Percentiles rank a stretch among this genome's conserved stretches.
Conservation (phyloP, 64 coral and sea anemone species). For the Anthopleura sola region DNA sequence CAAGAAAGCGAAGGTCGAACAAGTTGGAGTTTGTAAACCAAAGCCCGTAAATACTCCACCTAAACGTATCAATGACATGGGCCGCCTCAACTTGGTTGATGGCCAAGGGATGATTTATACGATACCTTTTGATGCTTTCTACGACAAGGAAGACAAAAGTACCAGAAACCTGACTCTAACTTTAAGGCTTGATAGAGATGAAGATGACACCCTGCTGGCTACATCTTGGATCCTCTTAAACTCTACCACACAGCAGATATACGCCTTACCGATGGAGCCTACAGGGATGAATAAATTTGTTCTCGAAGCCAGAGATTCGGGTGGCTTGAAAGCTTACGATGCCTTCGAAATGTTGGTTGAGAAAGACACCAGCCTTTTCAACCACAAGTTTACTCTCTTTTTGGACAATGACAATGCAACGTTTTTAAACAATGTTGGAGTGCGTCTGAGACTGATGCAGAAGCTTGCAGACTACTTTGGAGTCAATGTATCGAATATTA, state of each 20-base stretch:
- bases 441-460: constrained; percentile 56
- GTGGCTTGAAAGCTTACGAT: constrained; percentile 46
- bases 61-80: constrained; percentile 55
- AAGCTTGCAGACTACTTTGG: constrained; percentile 67
- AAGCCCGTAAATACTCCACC: constrained; percentile 17
- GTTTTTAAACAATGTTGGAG: constrained; percentile 61
- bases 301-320: constrained; percentile 55
- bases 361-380: constrained; percentile 46
- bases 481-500: constrained; percentile 71
- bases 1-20: not conserved
- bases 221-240: constrained; percentile 90
- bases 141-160: constrained; percentile 65
- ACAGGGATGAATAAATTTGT: constrained; percentile 64
- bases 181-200: constrained; percentile 25
- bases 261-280: constrained; percentile 57
- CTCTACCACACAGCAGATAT: constrained; percentile 76
- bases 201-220: constrained; percentile 32
- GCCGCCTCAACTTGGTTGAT: constrained; percentile 45
- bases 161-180: constrained; percentile 64
- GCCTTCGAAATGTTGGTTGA: constrained; percentile 61
- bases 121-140: constrained; percentile 56
- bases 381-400: constrained; percentile 74
- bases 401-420: constrained; percentile 64
- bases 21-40: constrained; percentile 16
- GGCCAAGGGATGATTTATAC: constrained; percentile 60